phyloP scores from a whole-genome alignment of 1,140 invertebrate species.

The Asobara japonica region DNA sequence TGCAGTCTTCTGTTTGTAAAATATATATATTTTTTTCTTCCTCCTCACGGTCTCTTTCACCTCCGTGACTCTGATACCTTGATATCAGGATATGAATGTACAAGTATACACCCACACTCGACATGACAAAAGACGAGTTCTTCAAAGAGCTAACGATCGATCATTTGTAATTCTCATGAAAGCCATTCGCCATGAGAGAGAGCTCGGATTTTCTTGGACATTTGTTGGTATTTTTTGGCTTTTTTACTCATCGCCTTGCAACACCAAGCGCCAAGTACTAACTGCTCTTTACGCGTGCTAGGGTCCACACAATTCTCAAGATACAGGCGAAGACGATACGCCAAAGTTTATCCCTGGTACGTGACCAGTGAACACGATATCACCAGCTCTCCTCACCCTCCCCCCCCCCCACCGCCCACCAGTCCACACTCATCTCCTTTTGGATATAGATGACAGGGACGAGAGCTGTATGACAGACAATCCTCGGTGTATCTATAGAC shows the following conservation, averaged over 20 bases:
- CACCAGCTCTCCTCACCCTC: not conserved
- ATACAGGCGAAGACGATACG: constrained; percentile 36
- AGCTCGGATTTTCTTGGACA: not conserved
- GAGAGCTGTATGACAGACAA: constrained; percentile 11
- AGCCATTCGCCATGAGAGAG: too few species aligned
- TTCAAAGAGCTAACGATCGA: constrained; percentile 51
- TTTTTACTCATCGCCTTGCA: not conserved
- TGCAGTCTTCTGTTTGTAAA: not conserved
- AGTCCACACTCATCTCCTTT: constrained; percentile 6
- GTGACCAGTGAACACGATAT: constrained; percentile 44
- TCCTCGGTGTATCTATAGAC: not conserved
- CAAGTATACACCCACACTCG: not conserved
- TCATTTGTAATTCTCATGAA: constrained; percentile 43
- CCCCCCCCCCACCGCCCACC: too few species aligned
- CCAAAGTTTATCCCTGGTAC: constrained; percentile 58
- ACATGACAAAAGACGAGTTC: constrained; percentile 28
- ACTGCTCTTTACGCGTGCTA: not conserved
- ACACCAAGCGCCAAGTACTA: not conserved
- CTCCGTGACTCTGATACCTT: not conserved
- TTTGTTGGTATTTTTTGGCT: not conserved
- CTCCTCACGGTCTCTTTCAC: not conserved
- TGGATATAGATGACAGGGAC: constrained; percentile 25
- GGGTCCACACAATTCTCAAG: not conserved
- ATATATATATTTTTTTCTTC: not conserved
- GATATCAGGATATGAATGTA: constrained; percentile 9